These are phyloP conservation scores for Holothuria leucospilota DNA, from an alignment of 53 echinoderm and acorn worm species.

Conservation along the genomic window DNA sequence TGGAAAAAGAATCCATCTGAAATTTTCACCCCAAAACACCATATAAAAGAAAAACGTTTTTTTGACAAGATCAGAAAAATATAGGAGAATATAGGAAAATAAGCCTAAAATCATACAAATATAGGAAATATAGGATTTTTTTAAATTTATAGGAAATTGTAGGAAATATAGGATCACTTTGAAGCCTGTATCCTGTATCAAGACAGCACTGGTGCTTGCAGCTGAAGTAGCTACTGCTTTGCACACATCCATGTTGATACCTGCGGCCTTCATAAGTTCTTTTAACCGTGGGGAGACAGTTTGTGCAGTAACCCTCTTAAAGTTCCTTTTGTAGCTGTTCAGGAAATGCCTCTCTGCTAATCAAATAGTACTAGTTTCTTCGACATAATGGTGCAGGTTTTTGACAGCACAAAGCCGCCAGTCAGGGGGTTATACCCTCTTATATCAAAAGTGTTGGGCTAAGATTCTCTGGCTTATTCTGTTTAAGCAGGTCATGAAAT, in stretches of 20 bases:
- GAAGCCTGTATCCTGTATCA: too few species aligned
- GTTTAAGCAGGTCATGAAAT: slow-evolving; percentile 6
- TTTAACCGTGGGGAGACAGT: not conserved
- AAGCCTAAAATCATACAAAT: too few species aligned
- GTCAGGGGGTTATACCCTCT: slow-evolving; percentile 26
- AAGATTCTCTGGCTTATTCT: slow-evolving; percentile 17
- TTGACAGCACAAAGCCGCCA: slow-evolving; percentile 12
- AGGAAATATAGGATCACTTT: too few species aligned
- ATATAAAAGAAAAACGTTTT: too few species aligned
- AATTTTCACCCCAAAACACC: too few species aligned
- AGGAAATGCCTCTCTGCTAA: not conserved
- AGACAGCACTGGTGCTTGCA: not conserved
- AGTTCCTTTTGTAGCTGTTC: not conserved
- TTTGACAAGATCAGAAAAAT: too few species aligned
- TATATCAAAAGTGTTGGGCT: not conserved
- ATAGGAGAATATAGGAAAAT: too few species aligned
- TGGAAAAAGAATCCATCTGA: too few species aligned
- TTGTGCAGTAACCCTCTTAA: not conserved
- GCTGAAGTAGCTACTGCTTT: slow-evolving; percentile 27
- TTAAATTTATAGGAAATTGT: too few species aligned
- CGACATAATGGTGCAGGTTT: not conserved
- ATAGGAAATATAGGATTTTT: too few species aligned
- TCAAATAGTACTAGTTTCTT: not conserved
- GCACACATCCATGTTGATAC: slow-evolving; percentile 34
- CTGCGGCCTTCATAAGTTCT: slow-evolving; percentile 23